phyloP scores from a whole-genome alignment of 2,113 vertebrate species.

The Gorsachius goisagi region DNA sequence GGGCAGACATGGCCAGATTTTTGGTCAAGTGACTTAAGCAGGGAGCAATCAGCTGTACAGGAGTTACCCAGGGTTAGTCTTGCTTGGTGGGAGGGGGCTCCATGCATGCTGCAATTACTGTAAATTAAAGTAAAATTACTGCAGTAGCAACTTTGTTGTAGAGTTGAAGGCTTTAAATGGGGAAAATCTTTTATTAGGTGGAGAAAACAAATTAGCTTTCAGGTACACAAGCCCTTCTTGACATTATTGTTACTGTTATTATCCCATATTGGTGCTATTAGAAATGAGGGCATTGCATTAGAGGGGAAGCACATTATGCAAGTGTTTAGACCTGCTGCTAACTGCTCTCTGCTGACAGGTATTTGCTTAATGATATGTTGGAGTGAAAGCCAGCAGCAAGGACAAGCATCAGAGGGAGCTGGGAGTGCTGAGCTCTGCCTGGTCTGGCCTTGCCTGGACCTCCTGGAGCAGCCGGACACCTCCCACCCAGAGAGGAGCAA shows the following conservation, averaged over 20 bases:
- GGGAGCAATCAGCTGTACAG: not conserved
- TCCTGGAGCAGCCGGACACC: not conserved
- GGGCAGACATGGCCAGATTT: not conserved
- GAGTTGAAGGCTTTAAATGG: conserved; percentile 22
- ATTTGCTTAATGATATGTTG: conserved; percentile 49
- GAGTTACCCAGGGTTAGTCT: not conserved
- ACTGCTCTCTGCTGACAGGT: conserved; percentile 49
- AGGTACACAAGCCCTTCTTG: conserved; percentile 26
- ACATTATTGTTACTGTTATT: conserved; percentile 26
- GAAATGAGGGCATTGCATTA: conserved; percentile 26
- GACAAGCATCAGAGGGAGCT: not conserved
- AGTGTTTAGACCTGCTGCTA: conserved; percentile 24
- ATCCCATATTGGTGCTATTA: not conserved
- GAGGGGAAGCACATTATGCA: conserved; percentile 18
- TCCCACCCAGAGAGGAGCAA: not conserved
- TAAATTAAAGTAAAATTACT: conserved; percentile 6
- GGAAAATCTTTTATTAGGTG: conserved; percentile 27
- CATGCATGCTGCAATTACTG: not conserved
- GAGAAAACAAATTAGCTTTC: conserved; percentile 50
- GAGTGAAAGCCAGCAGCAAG: conserved; percentile 4
- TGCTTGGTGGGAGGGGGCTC: not conserved
- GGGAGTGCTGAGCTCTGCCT: not conserved
- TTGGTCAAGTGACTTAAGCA: not conserved
- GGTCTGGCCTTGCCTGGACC: not conserved
- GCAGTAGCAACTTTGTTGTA: not conserved